Evolutionary conservation across 2,113 vertebrate genomes (phyloP).

Genomic region (Eretmochelys imbricata): DNA sequence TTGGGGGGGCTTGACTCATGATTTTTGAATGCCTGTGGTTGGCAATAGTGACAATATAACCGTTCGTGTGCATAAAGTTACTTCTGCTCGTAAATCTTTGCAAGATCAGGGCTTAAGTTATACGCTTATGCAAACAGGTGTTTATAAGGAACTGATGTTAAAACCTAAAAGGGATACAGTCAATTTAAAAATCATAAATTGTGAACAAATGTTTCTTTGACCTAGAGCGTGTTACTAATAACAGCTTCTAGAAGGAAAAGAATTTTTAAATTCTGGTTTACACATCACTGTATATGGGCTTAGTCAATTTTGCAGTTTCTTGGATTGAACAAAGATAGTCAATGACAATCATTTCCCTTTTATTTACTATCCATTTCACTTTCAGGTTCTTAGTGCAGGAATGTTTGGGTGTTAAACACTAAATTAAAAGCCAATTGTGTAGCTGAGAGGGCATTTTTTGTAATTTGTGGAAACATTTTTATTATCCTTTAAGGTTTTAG

Average conservation of each 20-base stretch:
- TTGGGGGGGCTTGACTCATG: not conserved
- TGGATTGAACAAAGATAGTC: not conserved
- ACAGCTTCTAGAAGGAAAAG: not conserved
- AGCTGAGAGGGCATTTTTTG: not conserved
- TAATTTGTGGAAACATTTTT: not conserved
- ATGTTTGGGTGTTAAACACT: not conserved
- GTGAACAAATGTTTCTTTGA: not conserved
- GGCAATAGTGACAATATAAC: not conserved
- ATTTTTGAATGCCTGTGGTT: not conserved
- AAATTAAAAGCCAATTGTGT: not conserved
- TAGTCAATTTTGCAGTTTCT: not conserved
- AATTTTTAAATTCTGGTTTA: not conserved
- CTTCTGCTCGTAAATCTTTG: not conserved
- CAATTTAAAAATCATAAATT: not conserved
- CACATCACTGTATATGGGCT: not conserved
- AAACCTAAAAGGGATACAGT: not conserved
- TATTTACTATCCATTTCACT: not conserved
- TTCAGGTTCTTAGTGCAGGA: not conserved
- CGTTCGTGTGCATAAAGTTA: not conserved
- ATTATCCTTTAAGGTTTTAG: accelerated
- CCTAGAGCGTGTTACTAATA: not conserved
- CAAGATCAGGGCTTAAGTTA: too few species aligned
- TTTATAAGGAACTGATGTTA: not conserved
- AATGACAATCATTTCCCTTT: not conserved
- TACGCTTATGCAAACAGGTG: not conserved